Base-by-base conservation (phyloP, 1,140 invertebrate genomes). In the Wasmannia auropunctata region DNA sequence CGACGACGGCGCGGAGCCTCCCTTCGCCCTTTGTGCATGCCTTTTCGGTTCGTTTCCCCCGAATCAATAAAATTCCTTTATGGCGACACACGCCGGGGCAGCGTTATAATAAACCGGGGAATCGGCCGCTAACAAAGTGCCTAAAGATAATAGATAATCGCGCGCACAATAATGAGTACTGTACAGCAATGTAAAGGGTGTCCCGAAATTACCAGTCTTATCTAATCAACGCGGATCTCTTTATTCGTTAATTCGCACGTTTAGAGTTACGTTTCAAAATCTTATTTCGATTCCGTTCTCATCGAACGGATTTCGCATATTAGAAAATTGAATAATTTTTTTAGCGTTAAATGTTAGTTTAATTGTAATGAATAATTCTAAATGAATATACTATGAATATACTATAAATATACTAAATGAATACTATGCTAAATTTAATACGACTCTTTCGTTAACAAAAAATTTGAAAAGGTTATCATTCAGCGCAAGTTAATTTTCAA, bases 51-150 rank as follows among this genome's bases (percentile, higher is more conserved):
- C 79, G 79, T 83, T 83, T 83, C 79, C 37, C 79, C 40, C 79
- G 79, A 83, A 83, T 72, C 79, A 58, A 83, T 83, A 83, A 83
- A 83, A 83, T 83, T 81, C 79, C 67, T 83, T 83, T 83, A 83
- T 83, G 79, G 37, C 79, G 79, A 74, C 79, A 83, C 79, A 72
- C 79, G 51, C 37, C 49, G 34, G 63, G 37, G 10, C 51, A n/a
- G 40, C 79, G 79, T 83, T 83, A 83, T 83, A 83, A 83, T 83
- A 83, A 83, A 72, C 79, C 79, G 34, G 37, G 49, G 65, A 81
- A 81, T 70, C 63, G 51, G 37, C 54, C 28, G 79, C 65, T 58
- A 74, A 83, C 79, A 14, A 83, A 83, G 67, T 83, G 79, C 67
- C 79, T 83, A 83, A 83, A 83, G 65, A 83, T 83, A 81, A 72